Percentiles rank a stretch among this genome's conserved stretches.
Conservation (phyloP, 2,113 vertebrate genomes). For the Martes martes region DNA sequence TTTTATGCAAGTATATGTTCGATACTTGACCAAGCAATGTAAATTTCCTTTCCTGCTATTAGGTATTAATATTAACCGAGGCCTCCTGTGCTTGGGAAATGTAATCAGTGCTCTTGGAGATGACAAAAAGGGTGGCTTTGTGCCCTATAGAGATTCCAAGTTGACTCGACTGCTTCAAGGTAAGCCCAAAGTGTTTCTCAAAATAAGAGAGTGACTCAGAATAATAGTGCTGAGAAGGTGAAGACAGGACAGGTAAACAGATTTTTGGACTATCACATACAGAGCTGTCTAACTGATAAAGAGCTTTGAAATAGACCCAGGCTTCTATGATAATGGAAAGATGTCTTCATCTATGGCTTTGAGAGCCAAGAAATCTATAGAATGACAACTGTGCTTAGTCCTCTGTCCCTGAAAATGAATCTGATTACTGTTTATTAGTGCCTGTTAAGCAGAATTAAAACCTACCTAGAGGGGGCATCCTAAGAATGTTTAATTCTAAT, state of each 20-base stretch:
- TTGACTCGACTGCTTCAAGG: constrained; percentile 95
- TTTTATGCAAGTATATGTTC: not conserved
- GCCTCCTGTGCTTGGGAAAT: constrained; percentile 94
- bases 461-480: constrained; percentile 20
- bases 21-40: constrained; percentile 46
- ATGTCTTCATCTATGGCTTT: constrained; percentile 8
- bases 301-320: not conserved
- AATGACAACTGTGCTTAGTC: constrained; percentile 11
- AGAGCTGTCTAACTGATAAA: constrained; percentile 32
- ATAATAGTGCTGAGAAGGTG: constrained; percentile 27
- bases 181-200: constrained; percentile 72
- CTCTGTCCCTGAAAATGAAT: constrained; percentile 43
- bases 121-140: constrained; percentile 92
- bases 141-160: constrained; percentile 98
- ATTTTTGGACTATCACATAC: not conserved
- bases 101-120: constrained; percentile 99
- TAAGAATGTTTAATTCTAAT: constrained; percentile 40
- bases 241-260: not conserved
- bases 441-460: constrained; percentile 43
- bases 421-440: constrained; percentile 17
- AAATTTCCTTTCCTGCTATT: constrained; percentile 60
- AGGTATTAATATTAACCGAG: constrained; percentile 98
- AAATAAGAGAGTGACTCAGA: constrained; percentile 21
- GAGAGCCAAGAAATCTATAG: constrained; percentile 28
- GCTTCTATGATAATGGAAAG: constrained; percentile 38